Evolutionary conservation across 2,888 invertebrate genomes (phyloP).

Genomic region (Tortricodes alternella): DNA sequence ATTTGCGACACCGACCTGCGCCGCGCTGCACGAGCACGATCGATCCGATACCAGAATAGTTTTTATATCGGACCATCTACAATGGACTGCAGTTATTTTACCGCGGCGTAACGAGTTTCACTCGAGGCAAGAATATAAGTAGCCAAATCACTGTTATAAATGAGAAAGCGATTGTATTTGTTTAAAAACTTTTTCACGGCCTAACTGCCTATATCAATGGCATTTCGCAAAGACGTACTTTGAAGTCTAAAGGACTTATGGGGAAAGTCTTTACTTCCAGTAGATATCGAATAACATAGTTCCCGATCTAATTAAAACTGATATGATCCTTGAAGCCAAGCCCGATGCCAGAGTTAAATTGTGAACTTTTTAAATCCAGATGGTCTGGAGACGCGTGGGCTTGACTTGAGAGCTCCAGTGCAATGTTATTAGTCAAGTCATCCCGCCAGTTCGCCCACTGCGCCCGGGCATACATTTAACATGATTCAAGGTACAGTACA

Average conservation of each 20-base stretch:
- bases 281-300: too few relatives aligned
- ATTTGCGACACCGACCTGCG: too few relatives aligned
- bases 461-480: conserved; percentile 2
- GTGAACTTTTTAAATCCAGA: neutral
- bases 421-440: neutral
- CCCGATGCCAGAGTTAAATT: too few relatives aligned
- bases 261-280: too few relatives aligned
- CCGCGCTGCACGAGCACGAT: conserved; percentile 22
- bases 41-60: conserved; percentile 19
- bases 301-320: too few relatives aligned
- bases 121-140: neutral
- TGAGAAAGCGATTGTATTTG: too few relatives aligned
- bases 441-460: neutral
- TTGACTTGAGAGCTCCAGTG: neutral
- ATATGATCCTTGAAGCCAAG: too few relatives aligned
- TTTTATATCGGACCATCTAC: conserved; percentile 20
- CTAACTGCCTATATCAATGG: too few relatives aligned
- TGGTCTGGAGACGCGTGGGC: neutral
- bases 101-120: conserved; percentile 8
- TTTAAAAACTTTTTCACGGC: too few relatives aligned
- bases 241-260: too few relatives aligned
- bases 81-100: conserved; percentile 11
- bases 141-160: too few relatives aligned
- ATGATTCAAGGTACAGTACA: neutral
- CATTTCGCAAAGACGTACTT: too few relatives aligned